A percentile compares a stretch with the other conserved stretches of the same genome.
Evolutionary conservation across 2,113 vertebrate genomes (phyloP).

Genomic region (Abramis brama): DNA sequence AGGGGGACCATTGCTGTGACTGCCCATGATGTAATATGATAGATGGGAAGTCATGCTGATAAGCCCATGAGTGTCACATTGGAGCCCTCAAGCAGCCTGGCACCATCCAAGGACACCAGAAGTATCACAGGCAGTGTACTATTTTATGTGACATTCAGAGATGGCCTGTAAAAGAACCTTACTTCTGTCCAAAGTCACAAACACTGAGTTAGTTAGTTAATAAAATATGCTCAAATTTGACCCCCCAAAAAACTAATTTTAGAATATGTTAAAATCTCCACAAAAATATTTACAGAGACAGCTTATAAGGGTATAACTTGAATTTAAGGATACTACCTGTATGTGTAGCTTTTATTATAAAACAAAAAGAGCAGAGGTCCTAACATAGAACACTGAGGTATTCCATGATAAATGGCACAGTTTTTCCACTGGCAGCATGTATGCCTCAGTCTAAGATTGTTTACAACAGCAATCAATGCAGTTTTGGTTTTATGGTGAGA

Average conservation of each 20-base stretch:
- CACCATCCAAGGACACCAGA: slow-evolving; percentile 7
- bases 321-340: not conserved
- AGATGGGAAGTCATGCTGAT: not conserved
- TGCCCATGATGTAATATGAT: not conserved
- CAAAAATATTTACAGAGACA: not conserved
- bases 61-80: slow-evolving; percentile 12
- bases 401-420: not conserved
- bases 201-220: not conserved
- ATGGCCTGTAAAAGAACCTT: not conserved
- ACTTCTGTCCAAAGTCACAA: not conserved
- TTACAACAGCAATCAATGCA: not conserved
- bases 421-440: not conserved
- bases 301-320: not conserved
- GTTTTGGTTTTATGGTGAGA: no score
- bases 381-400: not conserved
- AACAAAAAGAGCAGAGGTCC: not conserved
- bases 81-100: not conserved
- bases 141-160: not conserved
- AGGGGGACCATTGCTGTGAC: not conserved
- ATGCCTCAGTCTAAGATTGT: not conserved
- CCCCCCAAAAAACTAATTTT: not conserved
- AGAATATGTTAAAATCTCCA: not conserved
- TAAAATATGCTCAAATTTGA: not conserved
- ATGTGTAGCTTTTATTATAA: not conserved
- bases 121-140: not conserved